phyloP scores from a whole-genome alignment of 2,888 invertebrate genomes.

The Amblyteles armatorius region DNA sequence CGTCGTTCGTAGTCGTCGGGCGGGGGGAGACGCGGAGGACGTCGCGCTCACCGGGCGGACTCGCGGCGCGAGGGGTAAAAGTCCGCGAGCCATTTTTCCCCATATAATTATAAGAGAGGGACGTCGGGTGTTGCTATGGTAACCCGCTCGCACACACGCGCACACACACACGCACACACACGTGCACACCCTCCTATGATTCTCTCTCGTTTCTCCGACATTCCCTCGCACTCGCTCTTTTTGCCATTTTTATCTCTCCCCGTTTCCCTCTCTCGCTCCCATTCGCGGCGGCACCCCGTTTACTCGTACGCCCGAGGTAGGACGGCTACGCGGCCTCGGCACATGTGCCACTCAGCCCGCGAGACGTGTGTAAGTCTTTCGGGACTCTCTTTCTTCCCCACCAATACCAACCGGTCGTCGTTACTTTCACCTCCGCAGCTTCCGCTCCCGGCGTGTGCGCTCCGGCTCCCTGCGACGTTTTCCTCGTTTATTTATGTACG shows the following conservation, averaged over 20 bases:
- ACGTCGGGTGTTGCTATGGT: slow-evolving; percentile 82
- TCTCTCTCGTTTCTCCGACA: slow-evolving; percentile 45
- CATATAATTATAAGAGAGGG: slow-evolving; percentile 84
- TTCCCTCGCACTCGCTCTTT: slow-evolving; percentile 42
- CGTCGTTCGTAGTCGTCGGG: slow-evolving; percentile 21
- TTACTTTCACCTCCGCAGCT: neutral
- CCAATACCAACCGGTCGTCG: neutral
- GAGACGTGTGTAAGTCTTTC: slow-evolving; percentile 65
- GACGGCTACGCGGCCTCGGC: slow-evolving; percentile 59
- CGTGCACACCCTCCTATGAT: slow-evolving; percentile 67
- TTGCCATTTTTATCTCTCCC: slow-evolving; percentile 9
- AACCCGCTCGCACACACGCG: slow-evolving; percentile 81
- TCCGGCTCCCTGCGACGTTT: neutral
- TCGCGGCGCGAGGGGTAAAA: slow-evolving; percentile 78
- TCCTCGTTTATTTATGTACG: slow-evolving; percentile 34
- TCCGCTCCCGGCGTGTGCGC: neutral
- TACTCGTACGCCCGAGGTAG: slow-evolving; percentile 82
- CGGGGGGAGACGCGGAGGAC: slow-evolving; percentile 60
- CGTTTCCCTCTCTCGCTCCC: slow-evolving; percentile 72
- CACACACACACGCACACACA: slow-evolving; percentile 43
- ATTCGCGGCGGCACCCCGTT: slow-evolving; percentile 78
- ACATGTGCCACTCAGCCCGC: slow-evolving; percentile 68
- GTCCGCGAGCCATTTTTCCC: slow-evolving; percentile 84
- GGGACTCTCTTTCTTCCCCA: slow-evolving; percentile 42
- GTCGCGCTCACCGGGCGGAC: slow-evolving; percentile 53